Base-by-base conservation (phyloP, 1,140 invertebrate genomes). In the Sycophaga agraensis region DNA sequence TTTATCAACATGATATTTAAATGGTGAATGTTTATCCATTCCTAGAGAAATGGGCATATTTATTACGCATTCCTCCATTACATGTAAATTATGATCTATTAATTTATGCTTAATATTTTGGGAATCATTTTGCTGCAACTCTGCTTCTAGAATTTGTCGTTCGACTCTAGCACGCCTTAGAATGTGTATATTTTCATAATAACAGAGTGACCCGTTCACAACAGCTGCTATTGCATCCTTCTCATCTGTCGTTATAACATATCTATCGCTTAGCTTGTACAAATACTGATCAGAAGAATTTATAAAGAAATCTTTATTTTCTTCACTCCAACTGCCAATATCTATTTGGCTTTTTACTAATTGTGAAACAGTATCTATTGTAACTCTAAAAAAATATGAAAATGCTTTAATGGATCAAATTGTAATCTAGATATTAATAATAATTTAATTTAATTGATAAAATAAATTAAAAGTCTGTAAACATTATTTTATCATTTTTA, bases 41-140 rank as follows among this genome's bases (percentile, higher is more conserved):
- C 89, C 91, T 58, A 93, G 78, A 3, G 89, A 90, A 42, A 92
- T 85, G 0, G 91, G 91, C 84, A 91, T 89, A 60, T 89, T 85
- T 19, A 92, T 86, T 2, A 90, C 84, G 75, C 91, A 93, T 59
- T 91, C 86, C 28, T 81, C 76, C 91, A 93, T 93, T 17, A 92
- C 89, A 65, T 92, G 91, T 14, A 92, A 75, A 69, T 86, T 84
- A 60, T 84, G 78, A 43, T 86, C 83, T 0, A 72, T 68, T 12
- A 59, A 31, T 14, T 63, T 43, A 7, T 51, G 53, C 14, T 64
- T 56, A 11, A 59, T 65, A 14, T 60, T 34, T 3, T 53, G 14
- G 3, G 62, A 43, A n/a, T 66, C 65, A 14, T 74, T 72, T 49
- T 67, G 66, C 24, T 73, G 53, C 19, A 65, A 55, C 24, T 70